These are phyloP conservation scores for Furcifer pardalis DNA, from an alignment of 2,797 vertebrate genomes.

Conservation along the genomic window DNA sequence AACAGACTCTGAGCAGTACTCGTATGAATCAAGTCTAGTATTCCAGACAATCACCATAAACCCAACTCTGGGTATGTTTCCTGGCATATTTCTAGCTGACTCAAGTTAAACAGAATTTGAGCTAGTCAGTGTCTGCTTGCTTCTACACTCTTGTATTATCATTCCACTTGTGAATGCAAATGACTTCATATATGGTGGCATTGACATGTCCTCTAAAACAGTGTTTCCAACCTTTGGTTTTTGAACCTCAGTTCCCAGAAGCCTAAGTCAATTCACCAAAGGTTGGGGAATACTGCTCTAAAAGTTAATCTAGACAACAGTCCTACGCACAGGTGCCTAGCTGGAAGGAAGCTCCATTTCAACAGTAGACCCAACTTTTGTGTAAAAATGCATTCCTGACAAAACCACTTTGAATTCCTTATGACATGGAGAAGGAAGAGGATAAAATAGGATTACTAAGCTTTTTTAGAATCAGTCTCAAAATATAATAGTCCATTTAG, in stretches of 20 bases:
- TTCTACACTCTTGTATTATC: neutral
- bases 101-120: neutral
- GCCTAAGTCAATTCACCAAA: too few relatives aligned
- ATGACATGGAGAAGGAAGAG: neutral
- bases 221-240: too few relatives aligned
- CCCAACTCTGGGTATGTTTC: neutral
- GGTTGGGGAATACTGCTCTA: too few relatives aligned
- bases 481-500: neutral
- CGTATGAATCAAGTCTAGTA: neutral
- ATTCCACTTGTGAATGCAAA: neutral
- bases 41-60: neutral
- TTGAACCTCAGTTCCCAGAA: too few relatives aligned
- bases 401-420: neutral
- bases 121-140: neutral
- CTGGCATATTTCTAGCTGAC: neutral
- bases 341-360: neutral
- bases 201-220: neutral
- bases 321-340: neutral
- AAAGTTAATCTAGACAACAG: neutral
- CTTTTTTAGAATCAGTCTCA: neutral
- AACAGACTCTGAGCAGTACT: neutral
- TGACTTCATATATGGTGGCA: neutral
- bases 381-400: neutral
- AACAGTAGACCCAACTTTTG: neutral
- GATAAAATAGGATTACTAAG: neutral